phyloP scores from a whole-genome alignment of 2,888 invertebrate species.

The Aleiodes leptofemur region DNA sequence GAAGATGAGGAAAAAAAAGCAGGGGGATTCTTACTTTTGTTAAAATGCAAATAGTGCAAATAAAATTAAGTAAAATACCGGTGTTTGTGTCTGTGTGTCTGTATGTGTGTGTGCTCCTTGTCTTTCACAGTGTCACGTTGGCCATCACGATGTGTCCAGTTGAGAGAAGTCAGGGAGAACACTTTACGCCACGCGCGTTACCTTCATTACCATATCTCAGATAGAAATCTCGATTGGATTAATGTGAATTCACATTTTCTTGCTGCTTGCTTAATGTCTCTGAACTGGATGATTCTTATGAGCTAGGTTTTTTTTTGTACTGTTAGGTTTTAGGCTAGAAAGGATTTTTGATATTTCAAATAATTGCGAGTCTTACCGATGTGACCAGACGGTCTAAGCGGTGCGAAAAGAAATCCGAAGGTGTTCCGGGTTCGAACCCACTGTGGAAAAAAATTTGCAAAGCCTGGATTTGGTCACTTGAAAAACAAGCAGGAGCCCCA shows the following conservation, averaged over 20 bases:
- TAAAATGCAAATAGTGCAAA: conserved; percentile 22
- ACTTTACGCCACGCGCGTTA: conserved; percentile 65
- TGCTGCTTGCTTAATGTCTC: conserved; percentile 18
- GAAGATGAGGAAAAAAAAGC: background rate
- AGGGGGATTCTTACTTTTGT: background rate
- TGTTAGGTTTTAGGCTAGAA: background rate
- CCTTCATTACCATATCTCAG: conserved; percentile 74
- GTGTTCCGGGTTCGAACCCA: too few relatives aligned
- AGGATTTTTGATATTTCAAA: background rate
- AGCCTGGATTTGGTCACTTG: too few relatives aligned
- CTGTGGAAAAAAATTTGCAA: too few relatives aligned
- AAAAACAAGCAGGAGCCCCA: too few relatives aligned
- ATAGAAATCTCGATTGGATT: conserved; percentile 72
- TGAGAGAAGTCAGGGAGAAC: conserved; percentile 38
- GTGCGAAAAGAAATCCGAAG: too few relatives aligned
- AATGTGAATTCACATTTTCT: conserved; percentile 61
- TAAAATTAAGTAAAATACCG: conserved; percentile 58
- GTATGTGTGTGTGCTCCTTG: conserved; percentile 55
- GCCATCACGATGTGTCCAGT: conserved; percentile 53
- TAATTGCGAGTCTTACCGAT: too few relatives aligned
- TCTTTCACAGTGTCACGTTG: conserved; percentile 72
- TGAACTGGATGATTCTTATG: background rate
- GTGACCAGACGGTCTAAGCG: too few relatives aligned
- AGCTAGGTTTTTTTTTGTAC: background rate
- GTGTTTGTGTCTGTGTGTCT: too few relatives aligned